phyloP scores from a whole-genome alignment of 64 coral and sea anemone species.

The Stylophora pistillata region DNA sequence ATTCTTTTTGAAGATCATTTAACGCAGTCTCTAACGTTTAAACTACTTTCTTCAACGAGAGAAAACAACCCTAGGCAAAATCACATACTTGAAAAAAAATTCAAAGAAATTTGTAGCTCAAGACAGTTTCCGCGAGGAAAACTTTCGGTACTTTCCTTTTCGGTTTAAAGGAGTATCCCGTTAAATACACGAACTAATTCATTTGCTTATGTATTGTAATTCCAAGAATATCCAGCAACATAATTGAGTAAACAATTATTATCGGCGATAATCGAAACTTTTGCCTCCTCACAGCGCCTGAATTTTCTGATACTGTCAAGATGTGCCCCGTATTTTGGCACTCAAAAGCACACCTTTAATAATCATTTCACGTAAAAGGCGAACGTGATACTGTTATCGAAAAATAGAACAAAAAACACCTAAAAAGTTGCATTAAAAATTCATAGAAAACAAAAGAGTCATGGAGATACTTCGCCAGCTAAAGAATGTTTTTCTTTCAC shows the following conservation, averaged over 20 bases:
- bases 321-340: not conserved
- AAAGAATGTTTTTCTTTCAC: conserved; percentile 29
- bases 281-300: too few species aligned
- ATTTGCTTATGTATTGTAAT: not conserved
- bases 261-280: too few species aligned
- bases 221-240: not conserved
- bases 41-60: too few species aligned
- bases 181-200: not conserved
- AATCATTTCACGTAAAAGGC: not conserved
- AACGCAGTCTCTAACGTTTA: too few species aligned
- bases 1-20: too few species aligned
- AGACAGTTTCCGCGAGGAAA: too few species aligned
- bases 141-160: too few species aligned
- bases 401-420: conserved; percentile 38
- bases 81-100: too few species aligned
- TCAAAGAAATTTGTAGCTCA: too few species aligned
- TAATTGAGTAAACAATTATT: not conserved
- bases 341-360: not conserved
- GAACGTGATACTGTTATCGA: not conserved
- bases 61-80: too few species aligned
- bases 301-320: not conserved
- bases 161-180: too few species aligned
- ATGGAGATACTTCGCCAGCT: not conserved
- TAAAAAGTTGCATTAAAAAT: conserved; percentile 22
- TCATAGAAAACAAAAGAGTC: conserved; percentile 1